Percentiles rank a stretch among this genome's conserved stretches.
Conservation (phyloP, 2,797 vertebrate species). For the Sciurus vulgaris region DNA sequence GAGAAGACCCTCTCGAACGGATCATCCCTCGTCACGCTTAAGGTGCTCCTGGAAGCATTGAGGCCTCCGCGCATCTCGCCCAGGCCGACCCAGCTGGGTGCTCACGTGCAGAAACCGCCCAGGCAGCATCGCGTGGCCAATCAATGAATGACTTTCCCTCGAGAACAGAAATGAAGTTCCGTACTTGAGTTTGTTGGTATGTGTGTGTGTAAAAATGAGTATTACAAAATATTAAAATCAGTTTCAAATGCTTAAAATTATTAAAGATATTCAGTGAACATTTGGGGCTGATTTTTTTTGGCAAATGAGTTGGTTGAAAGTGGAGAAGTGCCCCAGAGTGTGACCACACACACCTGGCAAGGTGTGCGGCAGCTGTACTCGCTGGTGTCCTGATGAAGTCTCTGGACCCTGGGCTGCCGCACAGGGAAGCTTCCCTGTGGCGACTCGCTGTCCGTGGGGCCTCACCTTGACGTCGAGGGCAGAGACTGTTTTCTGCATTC, state of each 20-base stretch:
- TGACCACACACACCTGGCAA: rapidly evolving
- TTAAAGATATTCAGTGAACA: neutral
- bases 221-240: neutral
- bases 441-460: neutral
- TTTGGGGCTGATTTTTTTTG: neutral
- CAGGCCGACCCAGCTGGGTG: neutral
- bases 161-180: neutral
- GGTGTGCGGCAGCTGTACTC: rapidly evolving
- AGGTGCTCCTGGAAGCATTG: neutral
- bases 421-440: rapidly evolving
- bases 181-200: rapidly evolving
- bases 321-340: neutral
- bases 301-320: neutral
- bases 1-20: no score
- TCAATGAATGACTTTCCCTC: neutral
- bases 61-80: neutral
- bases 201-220: neutral
- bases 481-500: neutral
- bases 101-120: rapidly evolving
- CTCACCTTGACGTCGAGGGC: neutral
- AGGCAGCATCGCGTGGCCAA: rapidly evolving
- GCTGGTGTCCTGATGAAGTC: rapidly evolving
- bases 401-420: no score
- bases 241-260: neutral
- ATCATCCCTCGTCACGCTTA: neutral